A percentile compares a stretch with the other conserved stretches of the same genome.
Evolutionary conservation across 2,113 vertebrate species (phyloP).

Genomic region (Oophaga pumilio): DNA sequence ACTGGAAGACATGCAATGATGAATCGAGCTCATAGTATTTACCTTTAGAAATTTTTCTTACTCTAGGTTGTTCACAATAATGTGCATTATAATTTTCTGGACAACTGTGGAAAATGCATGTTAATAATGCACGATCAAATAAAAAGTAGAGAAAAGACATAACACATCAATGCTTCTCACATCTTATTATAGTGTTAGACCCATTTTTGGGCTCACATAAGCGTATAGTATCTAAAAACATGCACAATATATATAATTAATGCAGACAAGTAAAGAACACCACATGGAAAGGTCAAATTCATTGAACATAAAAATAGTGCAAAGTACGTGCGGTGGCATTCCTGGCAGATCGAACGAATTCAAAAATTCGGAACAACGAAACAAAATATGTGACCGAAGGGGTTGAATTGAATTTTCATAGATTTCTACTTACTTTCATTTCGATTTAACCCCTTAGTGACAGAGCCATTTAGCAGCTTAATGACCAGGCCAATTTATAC

Average conservation of each 20-base stretch:
- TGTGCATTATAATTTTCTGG: neutral
- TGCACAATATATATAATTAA: neutral
- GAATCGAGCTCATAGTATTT: no score
- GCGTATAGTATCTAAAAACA: neutral
- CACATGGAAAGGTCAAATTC: neutral
- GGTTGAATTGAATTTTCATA: no score
- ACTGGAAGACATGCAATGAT: no score
- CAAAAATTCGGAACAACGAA: no score
- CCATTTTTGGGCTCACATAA: neutral
- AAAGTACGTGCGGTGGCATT: no score
- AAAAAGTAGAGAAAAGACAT: neutral
- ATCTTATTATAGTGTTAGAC: neutral
- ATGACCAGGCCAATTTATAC: no score
- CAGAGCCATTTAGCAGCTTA: no score
- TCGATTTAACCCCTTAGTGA: no score
- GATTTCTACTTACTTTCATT: no score
- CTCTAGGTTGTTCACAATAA: neutral
- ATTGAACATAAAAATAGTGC: conserved; percentile 1
- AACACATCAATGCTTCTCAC: neutral
- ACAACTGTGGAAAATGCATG: neutral
- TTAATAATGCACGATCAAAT: neutral
- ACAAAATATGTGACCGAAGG: no score
- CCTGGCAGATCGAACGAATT: no score
- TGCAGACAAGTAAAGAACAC: neutral
- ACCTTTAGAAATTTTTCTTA: neutral